phyloP scores from a whole-genome alignment of 64 coral and sea anemone species.

The Stichodactyla mertensii region DNA sequence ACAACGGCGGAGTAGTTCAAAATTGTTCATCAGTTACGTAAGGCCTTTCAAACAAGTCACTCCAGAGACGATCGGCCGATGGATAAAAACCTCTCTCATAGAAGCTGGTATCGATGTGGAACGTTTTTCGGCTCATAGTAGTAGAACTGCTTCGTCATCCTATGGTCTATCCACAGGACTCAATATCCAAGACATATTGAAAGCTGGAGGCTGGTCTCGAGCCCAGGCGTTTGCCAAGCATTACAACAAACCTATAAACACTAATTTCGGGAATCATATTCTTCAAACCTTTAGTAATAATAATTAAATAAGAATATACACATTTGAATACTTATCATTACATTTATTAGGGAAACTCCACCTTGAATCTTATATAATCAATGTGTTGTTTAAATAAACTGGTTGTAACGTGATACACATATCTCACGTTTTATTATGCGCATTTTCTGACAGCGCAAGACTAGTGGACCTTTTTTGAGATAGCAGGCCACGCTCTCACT shows the following conservation, averaged over 20 bases:
- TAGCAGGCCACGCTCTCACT: too few relatives aligned
- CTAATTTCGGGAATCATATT: conserved; percentile 14
- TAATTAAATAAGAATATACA: conserved; percentile 5
- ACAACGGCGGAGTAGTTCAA: conserved; percentile 5
- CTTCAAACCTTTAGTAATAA: conserved; percentile 10
- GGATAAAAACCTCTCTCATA: conserved; percentile 8
- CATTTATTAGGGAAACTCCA: not conserved
- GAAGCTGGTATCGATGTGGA: too few relatives aligned
- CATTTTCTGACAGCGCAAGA: too few relatives aligned
- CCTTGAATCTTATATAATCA: too few relatives aligned
- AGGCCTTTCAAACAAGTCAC: conserved; percentile 40
- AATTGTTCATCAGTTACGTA: conserved; percentile 22
- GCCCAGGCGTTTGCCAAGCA: conserved; percentile 16
- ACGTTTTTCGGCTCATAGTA: not conserved
- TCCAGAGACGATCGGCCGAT: conserved; percentile 19
- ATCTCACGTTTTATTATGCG: too few relatives aligned
- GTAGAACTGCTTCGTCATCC: conserved; percentile 31
- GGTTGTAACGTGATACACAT: too few relatives aligned
- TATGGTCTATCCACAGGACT: conserved; percentile 7
- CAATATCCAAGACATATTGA: conserved; percentile 1
- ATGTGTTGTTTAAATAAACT: too few relatives aligned
- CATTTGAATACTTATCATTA: not conserved
- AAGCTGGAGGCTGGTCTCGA: conserved; percentile 20
- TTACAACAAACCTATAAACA: conserved; percentile 20
- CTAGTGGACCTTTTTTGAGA: too few relatives aligned